A percentile compares a stretch with the other conserved stretches of the same genome.
These are phyloP conservation scores for Centrocercus urophasianus DNA, from an alignment of 2,113 vertebrate species.

Conservation along the genomic window DNA sequence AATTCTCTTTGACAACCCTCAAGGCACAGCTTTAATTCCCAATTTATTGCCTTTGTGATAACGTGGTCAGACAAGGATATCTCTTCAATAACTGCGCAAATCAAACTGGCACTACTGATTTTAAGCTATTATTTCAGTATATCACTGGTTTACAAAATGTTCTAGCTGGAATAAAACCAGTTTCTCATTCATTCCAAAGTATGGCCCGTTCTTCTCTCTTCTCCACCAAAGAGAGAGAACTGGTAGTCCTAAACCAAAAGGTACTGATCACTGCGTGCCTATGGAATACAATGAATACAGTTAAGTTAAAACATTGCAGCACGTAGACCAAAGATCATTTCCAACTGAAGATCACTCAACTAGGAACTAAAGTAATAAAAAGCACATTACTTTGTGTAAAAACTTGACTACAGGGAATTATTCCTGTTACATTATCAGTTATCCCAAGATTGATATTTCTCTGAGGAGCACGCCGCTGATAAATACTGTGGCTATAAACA, in stretches of 20 bases:
- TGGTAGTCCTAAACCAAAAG: background rate
- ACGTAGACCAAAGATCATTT: background rate
- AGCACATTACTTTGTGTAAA: constrained; percentile 4
- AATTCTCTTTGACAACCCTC: background rate
- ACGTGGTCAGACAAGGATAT: background rate
- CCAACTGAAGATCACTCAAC: background rate
- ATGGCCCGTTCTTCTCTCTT: background rate
- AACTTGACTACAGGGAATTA: background rate
- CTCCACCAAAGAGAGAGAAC: background rate
- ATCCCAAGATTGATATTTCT: background rate
- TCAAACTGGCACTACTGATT: background rate
- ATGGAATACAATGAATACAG: background rate
- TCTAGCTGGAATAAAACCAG: background rate
- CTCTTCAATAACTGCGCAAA: background rate
- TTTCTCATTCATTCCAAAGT: background rate
- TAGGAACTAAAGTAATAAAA: background rate
- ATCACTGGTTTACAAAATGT: background rate
- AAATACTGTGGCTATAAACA: background rate
- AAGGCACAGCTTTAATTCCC: background rate
- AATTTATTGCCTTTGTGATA: background rate
- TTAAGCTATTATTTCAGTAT: background rate
- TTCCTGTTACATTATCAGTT: background rate
- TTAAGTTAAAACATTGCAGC: background rate
- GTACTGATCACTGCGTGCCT: background rate
- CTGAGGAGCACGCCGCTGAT: background rate